phyloP scores from a whole-genome alignment of 2,888 invertebrate species.

The Galerucella calmariensis region DNA sequence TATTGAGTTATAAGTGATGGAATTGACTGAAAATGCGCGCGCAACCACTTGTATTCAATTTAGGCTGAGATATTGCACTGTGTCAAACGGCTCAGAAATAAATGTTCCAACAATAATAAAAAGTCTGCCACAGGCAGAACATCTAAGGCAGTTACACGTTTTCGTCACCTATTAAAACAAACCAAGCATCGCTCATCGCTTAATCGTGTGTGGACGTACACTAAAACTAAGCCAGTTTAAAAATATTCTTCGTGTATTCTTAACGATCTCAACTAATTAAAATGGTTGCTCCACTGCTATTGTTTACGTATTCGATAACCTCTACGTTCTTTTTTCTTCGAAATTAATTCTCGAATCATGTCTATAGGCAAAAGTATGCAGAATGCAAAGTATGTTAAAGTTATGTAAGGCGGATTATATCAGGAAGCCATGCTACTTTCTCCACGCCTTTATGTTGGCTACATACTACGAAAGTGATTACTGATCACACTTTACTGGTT shows the following conservation, averaged over 20 bases:
- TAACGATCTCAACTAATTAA: background rate
- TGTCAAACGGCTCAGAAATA: too few species aligned
- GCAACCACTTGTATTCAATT: too few species aligned
- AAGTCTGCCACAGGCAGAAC: too few species aligned
- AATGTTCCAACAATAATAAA: too few species aligned
- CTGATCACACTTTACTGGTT: constrained; percentile 16
- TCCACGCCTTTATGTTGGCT: constrained; percentile 49
- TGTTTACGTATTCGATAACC: constrained; percentile 5
- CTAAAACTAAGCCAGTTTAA: too few species aligned
- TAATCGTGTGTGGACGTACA: too few species aligned
- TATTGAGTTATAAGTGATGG: too few species aligned
- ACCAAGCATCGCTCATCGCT: too few species aligned
- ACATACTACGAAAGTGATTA: constrained; percentile 48
- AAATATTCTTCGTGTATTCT: background rate
- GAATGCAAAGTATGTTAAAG: constrained; percentile 47
- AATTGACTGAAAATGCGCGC: too few species aligned
- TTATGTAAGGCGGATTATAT: constrained; percentile 50
- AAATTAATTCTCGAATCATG: constrained; percentile 29
- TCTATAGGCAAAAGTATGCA: constrained; percentile 20
- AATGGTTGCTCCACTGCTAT: background rate
- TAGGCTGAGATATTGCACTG: too few species aligned
- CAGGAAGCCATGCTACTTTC: constrained; percentile 54
- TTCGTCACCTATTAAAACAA: too few species aligned
- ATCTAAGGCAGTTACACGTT: too few species aligned
- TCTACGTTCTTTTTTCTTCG: constrained; percentile 11